Percentiles rank a stretch among this genome's conserved stretches.
Evolutionary conservation across 2,888 invertebrate species (phyloP).

Genomic region (Euzophera pinguis): DNA sequence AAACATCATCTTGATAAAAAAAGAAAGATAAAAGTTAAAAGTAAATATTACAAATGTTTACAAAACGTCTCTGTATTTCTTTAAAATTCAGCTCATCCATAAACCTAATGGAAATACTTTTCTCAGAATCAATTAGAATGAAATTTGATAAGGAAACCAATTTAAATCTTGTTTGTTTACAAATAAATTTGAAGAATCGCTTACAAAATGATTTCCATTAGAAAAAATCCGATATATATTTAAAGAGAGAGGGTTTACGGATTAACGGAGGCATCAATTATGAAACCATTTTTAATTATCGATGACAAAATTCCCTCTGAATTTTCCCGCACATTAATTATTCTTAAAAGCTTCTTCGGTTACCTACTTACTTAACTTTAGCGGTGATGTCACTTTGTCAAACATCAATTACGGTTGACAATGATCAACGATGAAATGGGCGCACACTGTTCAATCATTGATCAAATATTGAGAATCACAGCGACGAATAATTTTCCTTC

Average conservation of each 20-base stretch:
- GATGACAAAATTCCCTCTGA: constrained; percentile 34
- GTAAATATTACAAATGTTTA: constrained; percentile 31
- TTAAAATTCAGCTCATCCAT: constrained; percentile 3
- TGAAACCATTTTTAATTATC: constrained; percentile 28
- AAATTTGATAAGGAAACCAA: constrained; percentile 5
- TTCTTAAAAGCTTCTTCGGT: constrained; percentile 66
- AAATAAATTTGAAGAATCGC: neutral
- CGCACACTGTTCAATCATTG: constrained; percentile 40
- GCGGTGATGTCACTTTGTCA: constrained; percentile 71
- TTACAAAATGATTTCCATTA: neutral
- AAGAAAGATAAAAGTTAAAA: constrained; percentile 48
- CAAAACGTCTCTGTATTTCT: constrained; percentile 22
- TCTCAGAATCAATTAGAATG: constrained; percentile 9
- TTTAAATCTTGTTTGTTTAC: neutral
- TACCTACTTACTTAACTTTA: constrained; percentile 57
- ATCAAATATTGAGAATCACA: constrained; percentile 15
- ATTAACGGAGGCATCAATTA: constrained; percentile 3
- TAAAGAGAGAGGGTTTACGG: neutral
- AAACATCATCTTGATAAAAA: constrained; percentile 51
- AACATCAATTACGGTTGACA: constrained; percentile 71
- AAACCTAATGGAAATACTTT: constrained; percentile 4
- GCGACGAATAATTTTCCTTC: constrained; percentile 6
- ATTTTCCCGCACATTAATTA: constrained; percentile 54
- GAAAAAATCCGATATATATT: neutral
- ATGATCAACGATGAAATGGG: constrained; percentile 65